These are phyloP conservation scores for Arctopsyche grandis DNA, from an alignment of 1,140 invertebrate genomes.

Conservation along the genomic window DNA sequence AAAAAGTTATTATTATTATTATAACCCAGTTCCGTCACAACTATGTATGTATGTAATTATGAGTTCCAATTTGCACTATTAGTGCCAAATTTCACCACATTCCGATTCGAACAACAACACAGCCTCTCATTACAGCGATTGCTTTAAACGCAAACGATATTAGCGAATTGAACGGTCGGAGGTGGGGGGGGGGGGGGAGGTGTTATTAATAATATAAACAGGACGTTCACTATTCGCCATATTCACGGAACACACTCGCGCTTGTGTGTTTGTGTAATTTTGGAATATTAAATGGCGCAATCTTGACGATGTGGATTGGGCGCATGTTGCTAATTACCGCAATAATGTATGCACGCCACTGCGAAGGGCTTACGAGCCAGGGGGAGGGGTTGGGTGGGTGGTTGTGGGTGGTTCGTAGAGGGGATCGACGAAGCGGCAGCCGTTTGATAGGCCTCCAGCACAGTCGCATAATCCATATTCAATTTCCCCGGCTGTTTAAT, in stretches of 20 bases:
- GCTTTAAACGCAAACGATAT: no score
- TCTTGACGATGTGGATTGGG: background rate
- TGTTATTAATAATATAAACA: no score
- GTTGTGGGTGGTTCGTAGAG: no score
- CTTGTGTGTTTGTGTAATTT: background rate
- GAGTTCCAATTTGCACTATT: no score
- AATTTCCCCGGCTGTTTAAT: conserved; percentile 48
- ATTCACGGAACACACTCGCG: background rate
- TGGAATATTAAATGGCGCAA: background rate
- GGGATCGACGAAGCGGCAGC: background rate
- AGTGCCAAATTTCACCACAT: no score
- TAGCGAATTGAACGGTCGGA: no score
- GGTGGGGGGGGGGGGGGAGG: no score
- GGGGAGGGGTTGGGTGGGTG: background rate
- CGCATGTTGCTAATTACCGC: conserved; percentile 28
- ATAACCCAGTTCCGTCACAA: no score
- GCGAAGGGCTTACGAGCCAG: background rate
- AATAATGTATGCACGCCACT: conserved; percentile 43
- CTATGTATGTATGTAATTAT: no score
- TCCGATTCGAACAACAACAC: no score
- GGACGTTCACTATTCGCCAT: background rate
- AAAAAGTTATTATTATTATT: no score
- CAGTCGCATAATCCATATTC: conserved; percentile 46
- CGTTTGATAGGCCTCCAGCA: conserved; percentile 21
- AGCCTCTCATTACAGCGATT: no score